Percentiles rank a stretch among this genome's conserved stretches.
phyloP scores from a whole-genome alignment of 2,888 invertebrate genomes.

The Oligia strigilis region DNA sequence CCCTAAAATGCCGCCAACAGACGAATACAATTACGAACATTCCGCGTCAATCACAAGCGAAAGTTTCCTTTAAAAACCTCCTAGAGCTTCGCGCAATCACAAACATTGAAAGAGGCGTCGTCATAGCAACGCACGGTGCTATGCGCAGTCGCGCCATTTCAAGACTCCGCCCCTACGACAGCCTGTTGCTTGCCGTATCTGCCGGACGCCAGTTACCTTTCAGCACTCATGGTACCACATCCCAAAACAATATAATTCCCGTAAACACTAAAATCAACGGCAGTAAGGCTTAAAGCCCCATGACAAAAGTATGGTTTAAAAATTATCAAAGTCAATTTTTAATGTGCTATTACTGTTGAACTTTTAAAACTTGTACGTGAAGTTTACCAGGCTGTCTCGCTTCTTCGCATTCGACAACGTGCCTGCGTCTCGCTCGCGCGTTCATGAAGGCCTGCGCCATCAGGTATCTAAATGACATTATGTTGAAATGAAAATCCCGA shows the following conservation, averaged over 20 bases:
- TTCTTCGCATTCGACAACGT: constrained; percentile 73
- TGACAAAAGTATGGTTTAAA: constrained; percentile 54
- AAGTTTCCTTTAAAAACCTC: constrained; percentile 79
- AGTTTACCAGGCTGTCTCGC: constrained; percentile 71
- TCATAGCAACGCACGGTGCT: constrained; percentile 83
- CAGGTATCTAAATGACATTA: constrained; percentile 79
- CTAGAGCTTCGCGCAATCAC: constrained; percentile 79
- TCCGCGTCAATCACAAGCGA: constrained; percentile 79
- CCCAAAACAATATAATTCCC: constrained; percentile 71
- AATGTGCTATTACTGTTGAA: constrained; percentile 65
- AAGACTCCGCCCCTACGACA: constrained; percentile 83
- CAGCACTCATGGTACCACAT: constrained; percentile 74
- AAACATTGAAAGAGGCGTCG: constrained; percentile 87
- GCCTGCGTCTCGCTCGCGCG: constrained; percentile 77
- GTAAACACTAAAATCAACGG: constrained; percentile 53
- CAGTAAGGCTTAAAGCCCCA: constrained; percentile 55
- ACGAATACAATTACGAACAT: constrained; percentile 75
- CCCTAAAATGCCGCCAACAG: constrained; percentile 66
- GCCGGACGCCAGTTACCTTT: constrained; percentile 84
- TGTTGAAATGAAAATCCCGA: constrained; percentile 64
- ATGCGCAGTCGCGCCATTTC: constrained; percentile 83
- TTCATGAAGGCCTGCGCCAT: constrained; percentile 81
- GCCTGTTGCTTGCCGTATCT: constrained; percentile 87
- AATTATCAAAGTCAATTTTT: constrained; percentile 55
- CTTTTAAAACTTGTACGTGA: constrained; percentile 72